Base-by-base conservation (phyloP, 2,113 vertebrate genomes). In the Passer montanus region DNA sequence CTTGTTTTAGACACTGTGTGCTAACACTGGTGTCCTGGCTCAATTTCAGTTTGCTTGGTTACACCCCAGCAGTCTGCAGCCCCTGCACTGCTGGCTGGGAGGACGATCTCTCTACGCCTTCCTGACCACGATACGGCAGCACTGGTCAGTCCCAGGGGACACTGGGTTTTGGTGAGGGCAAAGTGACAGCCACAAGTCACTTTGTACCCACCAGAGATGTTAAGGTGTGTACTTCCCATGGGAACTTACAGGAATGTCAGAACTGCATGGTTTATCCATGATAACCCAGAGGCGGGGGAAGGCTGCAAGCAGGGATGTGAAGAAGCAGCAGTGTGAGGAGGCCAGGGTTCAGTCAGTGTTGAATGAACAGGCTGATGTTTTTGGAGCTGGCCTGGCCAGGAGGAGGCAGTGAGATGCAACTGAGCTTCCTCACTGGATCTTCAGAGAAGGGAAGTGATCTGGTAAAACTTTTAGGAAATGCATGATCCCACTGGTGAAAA, bases 211-310 rank as follows among this genome's bases (percentile, higher is more conserved):
- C 27, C 1, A 33, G 16, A 46, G 47, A 13, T 4, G 14, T 17
- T 18, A 5, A 62, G 60, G 79, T 16, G 13, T 21, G 8, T 8
- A 3, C 39, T 66, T 49, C 56, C 26, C 50, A 11, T 3, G 55
- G 74, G 62, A 84, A 15, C 31, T 28, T 12, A 17, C 8, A 26
- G 17, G 43, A 73, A 33, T 2, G 14, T 30, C 46, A 44, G 50
- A 26, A n/a, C 22, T 33, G 16, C 9, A 0, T 1, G 28, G 30
- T 10, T 6, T 7, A 11, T 7, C 41, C 3, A 0, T 9, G 21
- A 4, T 13, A 33, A 0, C n/a, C 58, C 28, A 1, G 28, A 23
- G 44, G 9, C 31, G 75, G 11, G 21, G 30, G 26, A 58, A 53
- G 44, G 52, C 23, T 63, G 33, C 0, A 0, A 14, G 56, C 43